Percentiles rank a stretch among this genome's conserved stretches.
Evolutionary conservation across 1,140 invertebrate genomes (phyloP).

Genomic region (Drosophila saltans): DNA sequence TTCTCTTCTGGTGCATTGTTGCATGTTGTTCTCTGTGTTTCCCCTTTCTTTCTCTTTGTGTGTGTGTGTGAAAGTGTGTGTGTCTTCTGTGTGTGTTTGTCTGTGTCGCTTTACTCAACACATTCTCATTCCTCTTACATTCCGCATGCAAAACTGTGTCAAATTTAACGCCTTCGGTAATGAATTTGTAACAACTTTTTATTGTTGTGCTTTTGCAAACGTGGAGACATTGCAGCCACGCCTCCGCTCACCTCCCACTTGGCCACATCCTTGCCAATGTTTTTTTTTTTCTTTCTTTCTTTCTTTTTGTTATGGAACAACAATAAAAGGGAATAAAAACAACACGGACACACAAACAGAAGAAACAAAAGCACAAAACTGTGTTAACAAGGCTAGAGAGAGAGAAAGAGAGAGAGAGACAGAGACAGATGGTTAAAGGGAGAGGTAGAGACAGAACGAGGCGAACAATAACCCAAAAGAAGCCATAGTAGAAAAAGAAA

Average conservation of each 20-base stretch:
- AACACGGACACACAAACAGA: conserved; percentile 52
- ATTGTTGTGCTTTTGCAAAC: conserved; percentile 73
- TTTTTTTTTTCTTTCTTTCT: conserved; percentile 18
- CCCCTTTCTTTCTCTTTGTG: neutral
- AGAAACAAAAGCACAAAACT: conserved; percentile 79
- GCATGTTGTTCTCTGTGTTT: conserved; percentile 52
- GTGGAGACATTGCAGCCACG: conserved; percentile 25
- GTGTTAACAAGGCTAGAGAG: conserved; percentile 71
- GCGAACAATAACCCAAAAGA: conserved; percentile 30
- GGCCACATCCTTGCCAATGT: conserved; percentile 25
- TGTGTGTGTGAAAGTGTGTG: conserved; percentile 20
- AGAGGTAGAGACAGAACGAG: too few relatives aligned
- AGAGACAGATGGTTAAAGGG: conserved; percentile 13
- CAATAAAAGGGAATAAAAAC: conserved; percentile 62
- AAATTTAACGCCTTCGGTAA: conserved; percentile 82
- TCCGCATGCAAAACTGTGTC: conserved; percentile 76
- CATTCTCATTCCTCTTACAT: conserved; percentile 4
- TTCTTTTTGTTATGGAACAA: conserved; percentile 66
- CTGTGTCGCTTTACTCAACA: conserved; percentile 15
- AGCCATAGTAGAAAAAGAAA: conserved; percentile 34
- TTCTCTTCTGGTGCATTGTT: conserved; percentile 49
- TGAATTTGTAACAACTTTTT: conserved; percentile 82
- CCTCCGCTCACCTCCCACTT: conserved; percentile 3
- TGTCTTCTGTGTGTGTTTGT: conserved; percentile 25
- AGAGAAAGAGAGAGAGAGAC: neutral